These are phyloP conservation scores for Drosophila lini DNA, from an alignment of 1,140 invertebrate genomes.

Conservation along the genomic window DNA sequence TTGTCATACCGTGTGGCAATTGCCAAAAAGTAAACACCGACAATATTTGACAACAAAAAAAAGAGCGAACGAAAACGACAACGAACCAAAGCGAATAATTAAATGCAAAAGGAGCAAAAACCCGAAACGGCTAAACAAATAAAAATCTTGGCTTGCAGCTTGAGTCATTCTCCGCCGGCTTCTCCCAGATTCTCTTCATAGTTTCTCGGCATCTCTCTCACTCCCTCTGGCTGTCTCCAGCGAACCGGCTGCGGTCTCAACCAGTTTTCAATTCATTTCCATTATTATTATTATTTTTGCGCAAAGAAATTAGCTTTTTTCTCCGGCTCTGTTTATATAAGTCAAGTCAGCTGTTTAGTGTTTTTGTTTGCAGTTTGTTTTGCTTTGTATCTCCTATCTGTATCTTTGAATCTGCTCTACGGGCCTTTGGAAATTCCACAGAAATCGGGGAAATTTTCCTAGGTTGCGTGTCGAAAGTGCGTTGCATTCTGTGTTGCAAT, in stretches of 20 bases:
- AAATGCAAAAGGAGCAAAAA: conserved; percentile 45
- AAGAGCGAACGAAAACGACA: conserved; percentile 26
- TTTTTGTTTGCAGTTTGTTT: conserved; percentile 60
- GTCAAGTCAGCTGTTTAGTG: conserved; percentile 70
- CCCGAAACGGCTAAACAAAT: conserved; percentile 27
- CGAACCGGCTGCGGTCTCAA: conserved; percentile 45
- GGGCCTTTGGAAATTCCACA: conserved; percentile 44
- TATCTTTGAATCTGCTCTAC: conserved; percentile 32
- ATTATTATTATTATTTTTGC: conserved; percentile 65
- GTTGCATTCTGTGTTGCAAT: conserved; percentile 52
- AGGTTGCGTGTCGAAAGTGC: conserved; percentile 59
- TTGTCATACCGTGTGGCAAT: conserved; percentile 60
- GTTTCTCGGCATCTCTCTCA: conserved; percentile 29
- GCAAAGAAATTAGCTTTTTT: conserved; percentile 37
- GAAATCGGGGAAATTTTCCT: conserved; percentile 59
- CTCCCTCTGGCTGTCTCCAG: conserved; percentile 7
- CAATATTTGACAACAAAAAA: conserved; percentile 26
- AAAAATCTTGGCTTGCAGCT: conserved; percentile 53
- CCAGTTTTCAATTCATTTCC: conserved; percentile 68
- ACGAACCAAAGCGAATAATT: conserved; percentile 57
- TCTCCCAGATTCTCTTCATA: conserved; percentile 45
- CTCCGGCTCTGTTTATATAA: conserved; percentile 30
- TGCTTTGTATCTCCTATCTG: conserved; percentile 29
- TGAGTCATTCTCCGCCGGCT: conserved; percentile 67
- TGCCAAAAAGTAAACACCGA: conserved; percentile 63